Base-by-base conservation (phyloP, 64 coral and sea anemone species). In the Montipora efflorescens region DNA sequence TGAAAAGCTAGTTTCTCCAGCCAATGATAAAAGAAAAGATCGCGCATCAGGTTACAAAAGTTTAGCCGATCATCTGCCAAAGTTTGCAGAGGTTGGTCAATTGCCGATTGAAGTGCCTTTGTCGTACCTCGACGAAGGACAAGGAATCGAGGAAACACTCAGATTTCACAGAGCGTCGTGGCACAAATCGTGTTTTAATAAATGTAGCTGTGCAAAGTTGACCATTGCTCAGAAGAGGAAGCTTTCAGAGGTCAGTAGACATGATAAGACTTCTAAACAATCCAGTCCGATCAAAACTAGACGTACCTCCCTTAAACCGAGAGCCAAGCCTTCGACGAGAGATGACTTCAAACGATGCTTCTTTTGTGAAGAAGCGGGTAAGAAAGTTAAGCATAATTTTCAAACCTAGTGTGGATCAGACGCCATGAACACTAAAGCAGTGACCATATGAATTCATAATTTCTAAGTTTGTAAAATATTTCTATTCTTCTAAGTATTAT, bases 121-220 rank as follows among this genome's bases (percentile, higher is more conserved):
- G 62, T 90, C 88, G 7, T 45, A 59, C 48, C 18, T 90, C 45
- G 76, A 90, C 75, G 55, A 90, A 62, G 88, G 75, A 79, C 67
- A 44, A 46, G 88, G 88, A 66, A 79, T 90, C 15, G 76, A 79
- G 44, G 76, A 90, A 90, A 90, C 28, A 21, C 88, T 90, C 46
- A 90, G 76, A 90, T 50, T 43, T 61, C 44, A 59, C 20, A 6
- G 59, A 58, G 90, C 90, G 74, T 91, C 90, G n/a, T 91, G 90
- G 90, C 79, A 91, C 48, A 91, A 91, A 43, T 48, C 90, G 51
- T 81, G 79, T 82, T 91, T 91, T 44, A 82, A 91, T 8, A 36
- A 68, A 74, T 91, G 90, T 22, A 91, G 48, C 52, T 83, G 69
- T 81, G 90, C 79, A 83, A 91, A 83, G 90, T 48, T 91, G 90